phyloP scores from a whole-genome alignment of 1,140 invertebrate genomes.

The Berghia stephanieae region DNA sequence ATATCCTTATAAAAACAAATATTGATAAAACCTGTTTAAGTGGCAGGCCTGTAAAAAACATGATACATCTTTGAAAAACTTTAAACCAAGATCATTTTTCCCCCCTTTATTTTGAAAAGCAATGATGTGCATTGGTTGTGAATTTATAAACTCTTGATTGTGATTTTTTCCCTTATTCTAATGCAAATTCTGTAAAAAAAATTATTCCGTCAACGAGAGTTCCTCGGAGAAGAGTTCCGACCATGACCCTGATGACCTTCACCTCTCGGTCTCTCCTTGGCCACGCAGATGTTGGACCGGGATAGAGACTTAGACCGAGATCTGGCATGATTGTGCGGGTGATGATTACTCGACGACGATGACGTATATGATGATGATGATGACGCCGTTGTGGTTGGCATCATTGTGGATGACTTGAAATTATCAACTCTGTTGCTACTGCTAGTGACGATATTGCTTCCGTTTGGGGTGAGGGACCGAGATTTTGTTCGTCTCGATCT shows the following conservation, averaged over 20 bases:
- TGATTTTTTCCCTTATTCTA: not conserved
- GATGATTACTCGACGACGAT: slow-evolving; percentile 14
- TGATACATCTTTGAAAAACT: not conserved
- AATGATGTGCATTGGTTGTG: not conserved
- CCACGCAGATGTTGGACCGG: slow-evolving; percentile 31
- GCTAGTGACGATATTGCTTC: slow-evolving; percentile 33
- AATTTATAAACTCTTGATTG: not conserved
- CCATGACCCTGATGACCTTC: slow-evolving; percentile 36
- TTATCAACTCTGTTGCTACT: not conserved
- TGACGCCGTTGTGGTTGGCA: too few species aligned
- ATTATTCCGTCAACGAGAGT: slow-evolving; percentile 15
- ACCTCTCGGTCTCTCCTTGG: slow-evolving; percentile 23
- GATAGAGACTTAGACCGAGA: slow-evolving; percentile 36
- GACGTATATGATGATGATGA: too few species aligned
- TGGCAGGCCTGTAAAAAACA: too few species aligned
- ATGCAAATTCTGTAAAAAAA: not conserved
- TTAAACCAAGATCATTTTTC: not conserved
- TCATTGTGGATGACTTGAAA: slow-evolving; percentile 12
- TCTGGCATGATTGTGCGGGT: slow-evolving; percentile 13
- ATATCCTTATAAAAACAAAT: too few species aligned
- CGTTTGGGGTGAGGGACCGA: slow-evolving; percentile 55
- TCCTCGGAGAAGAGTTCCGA: slow-evolving; percentile 46
- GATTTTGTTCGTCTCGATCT: slow-evolving; percentile 42
- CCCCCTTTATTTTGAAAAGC: not conserved
- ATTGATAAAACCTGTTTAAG: too few species aligned